Base-by-base conservation (phyloP, 1,140 invertebrate genomes). In the Cyrtorhinus lividipennis region DNA sequence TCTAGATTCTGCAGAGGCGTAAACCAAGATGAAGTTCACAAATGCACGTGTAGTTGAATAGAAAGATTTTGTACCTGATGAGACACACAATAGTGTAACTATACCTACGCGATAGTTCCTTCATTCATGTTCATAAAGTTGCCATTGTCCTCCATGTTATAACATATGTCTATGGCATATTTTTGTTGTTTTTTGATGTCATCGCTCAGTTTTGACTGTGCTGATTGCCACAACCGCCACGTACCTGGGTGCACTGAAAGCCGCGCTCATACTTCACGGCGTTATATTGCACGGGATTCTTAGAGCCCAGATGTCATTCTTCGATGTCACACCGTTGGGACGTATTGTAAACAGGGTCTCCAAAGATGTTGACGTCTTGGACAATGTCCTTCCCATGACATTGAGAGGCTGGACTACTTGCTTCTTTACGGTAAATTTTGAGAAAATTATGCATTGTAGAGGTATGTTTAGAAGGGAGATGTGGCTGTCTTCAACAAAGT, bases 291-390 rank as follows among this genome's bases (percentile, higher is more conserved):
- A 67, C 30, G 71, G 74, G 59, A 69, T 79, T 24, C 66, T 82
- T 20, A 81, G 81, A 66, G 80, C 81, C 67, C 89, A 90, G 46
- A 81, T 81, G 76, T 72, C 78, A 66, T 92, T 92, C 78, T 93
- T 89, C 79, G 90, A 94, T 74, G 83, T 86, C 67, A 92, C 90
- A 67, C 90, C 90, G 56, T 72, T 86, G 64, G 90, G 90, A 69
- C 80, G 90, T 70, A 81, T 92, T 69, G 76, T 92, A 68, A 92
- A 91, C 77, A 80, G 87, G 69, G 92, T 94, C 76, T 81, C 82
- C 73, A 89, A 87, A 75, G 90, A 91, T 77, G 79, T 91, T 66
- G 87, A 91, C 72, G 80, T 80, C 67, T 75, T 88, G 71, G 87
- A 90, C 77, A 69, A 68, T 46, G 67, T 69, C 3, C 63, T 77